Evolutionary conservation across 2,797 vertebrate species (phyloP).

Genomic region (Danio kyathit): DNA sequence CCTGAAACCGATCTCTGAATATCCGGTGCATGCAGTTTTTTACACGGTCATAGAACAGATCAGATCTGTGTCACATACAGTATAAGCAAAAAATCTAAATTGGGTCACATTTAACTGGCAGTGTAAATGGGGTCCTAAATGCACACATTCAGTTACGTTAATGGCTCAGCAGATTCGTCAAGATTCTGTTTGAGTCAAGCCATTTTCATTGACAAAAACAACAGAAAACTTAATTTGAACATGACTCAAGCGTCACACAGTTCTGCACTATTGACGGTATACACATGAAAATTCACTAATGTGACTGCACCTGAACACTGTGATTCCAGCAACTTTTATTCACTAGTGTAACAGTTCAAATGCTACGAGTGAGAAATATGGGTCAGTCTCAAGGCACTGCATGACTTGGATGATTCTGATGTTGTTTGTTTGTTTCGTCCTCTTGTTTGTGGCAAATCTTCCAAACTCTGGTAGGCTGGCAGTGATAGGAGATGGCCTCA

Average conservation of each 20-base stretch:
- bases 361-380: slow-evolving; percentile 57
- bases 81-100: too few relatives aligned
- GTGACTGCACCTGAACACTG: slow-evolving; percentile 21
- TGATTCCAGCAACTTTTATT: slow-evolving; percentile 36
- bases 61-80: too few relatives aligned
- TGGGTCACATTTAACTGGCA: too few relatives aligned
- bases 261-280: not conserved
- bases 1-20: too few relatives aligned
- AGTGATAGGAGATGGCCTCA: slow-evolving; percentile 67
- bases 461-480: slow-evolving; percentile 67
- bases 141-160: too few relatives aligned
- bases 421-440: slow-evolving; percentile 7
- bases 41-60: too few relatives aligned
- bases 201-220: too few relatives aligned
- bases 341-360: slow-evolving; percentile 57
- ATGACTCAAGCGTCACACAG: not conserved
- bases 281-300: not conserved
- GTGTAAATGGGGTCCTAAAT: too few relatives aligned
- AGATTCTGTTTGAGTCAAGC: too few relatives aligned
- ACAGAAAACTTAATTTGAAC: not conserved
- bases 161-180: too few relatives aligned
- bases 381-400: slow-evolving; percentile 77
- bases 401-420: slow-evolving; percentile 70
- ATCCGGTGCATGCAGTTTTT: too few relatives aligned
- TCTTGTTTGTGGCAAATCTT: slow-evolving; percentile 46